Base-by-base conservation (phyloP, 2,888 invertebrate species). In the Melanotus villosus region DNA sequence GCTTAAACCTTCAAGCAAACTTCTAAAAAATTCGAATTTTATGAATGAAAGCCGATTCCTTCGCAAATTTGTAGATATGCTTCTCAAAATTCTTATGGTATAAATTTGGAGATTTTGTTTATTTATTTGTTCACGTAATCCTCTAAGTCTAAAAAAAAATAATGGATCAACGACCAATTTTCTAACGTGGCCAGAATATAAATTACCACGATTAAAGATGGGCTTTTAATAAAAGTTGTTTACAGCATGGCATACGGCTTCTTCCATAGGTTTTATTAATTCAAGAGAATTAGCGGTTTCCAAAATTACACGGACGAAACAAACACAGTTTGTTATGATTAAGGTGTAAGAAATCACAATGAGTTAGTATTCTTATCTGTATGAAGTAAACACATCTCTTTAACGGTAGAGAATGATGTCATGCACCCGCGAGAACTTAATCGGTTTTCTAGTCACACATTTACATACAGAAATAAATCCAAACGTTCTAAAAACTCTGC, bases 401-500 rank as follows among this genome's bases (percentile, higher is more conserved):
- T 67, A 67, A 63, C 62, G 56, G 68, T 68, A 63, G 54, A 62
- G 30, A 56, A 38, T 63, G 68, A 68, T 68, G 68, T 68, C 68
- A 68, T 63, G 57, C 26, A 36, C 52, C 65, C 65, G 41, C 59
- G 41, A 66, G 66, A 65, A 65, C 66, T 58, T 62, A 69, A 69
- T 69, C 65, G 59, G 58, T 65, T 68, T 65, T 68, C 65, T 58
- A 65, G 64, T 64, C 68, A 65, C 65, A 65, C 56, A 65, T 60
- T 68, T 63, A 47, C 62, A 57, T 62, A 63, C 16, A 45, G 59
- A 65, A 65, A 69, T 69, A 65, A 69, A 69, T 69, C 47, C 52
- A 23, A 18, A 26, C 50, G 65, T 50, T 65, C 50, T 14, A 47
- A 57, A 56, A 56, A 36, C 43, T 65, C 23, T 26, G 23, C 23